Evolutionary conservation across 2,113 vertebrate genomes (phyloP).

Genomic region (Ochotona princeps): DNA sequence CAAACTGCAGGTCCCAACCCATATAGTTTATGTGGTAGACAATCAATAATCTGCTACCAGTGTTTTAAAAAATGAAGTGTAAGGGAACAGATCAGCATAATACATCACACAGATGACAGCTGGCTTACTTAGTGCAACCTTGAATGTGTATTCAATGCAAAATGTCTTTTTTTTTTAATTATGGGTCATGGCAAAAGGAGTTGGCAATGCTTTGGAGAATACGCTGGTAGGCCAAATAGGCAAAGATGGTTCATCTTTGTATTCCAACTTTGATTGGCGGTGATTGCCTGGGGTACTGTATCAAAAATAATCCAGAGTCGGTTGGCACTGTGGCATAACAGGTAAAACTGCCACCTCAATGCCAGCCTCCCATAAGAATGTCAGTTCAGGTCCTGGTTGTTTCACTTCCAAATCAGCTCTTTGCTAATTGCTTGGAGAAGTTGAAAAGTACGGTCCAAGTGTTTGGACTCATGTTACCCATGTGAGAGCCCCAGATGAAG

Average conservation of each 20-base stretch:
- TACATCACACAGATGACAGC: background rate
- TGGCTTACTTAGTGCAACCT: background rate
- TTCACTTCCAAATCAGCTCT: no score
- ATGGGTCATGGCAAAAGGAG: background rate
- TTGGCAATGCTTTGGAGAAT: background rate
- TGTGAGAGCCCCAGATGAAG: no score
- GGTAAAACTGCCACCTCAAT: no score
- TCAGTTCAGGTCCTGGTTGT: no score
- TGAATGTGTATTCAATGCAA: background rate
- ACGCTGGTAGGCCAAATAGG: background rate
- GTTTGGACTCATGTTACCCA: no score
- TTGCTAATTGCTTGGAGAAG: no score
- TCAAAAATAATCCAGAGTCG: background rate
- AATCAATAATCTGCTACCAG: background rate
- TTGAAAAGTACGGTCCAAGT: no score
- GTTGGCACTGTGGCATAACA: no score
- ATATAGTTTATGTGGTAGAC: background rate
- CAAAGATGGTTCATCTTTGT: background rate
- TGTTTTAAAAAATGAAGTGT: background rate
- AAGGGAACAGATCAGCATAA: background rate
- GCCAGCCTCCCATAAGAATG: no score
- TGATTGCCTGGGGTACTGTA: background rate
- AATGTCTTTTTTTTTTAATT: background rate
- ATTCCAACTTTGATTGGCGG: background rate
- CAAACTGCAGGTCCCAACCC: background rate